These are phyloP conservation scores for Caenorhabditis sulstoni DNA, from an alignment of 2,888 invertebrate genomes.

Conservation along the genomic window DNA sequence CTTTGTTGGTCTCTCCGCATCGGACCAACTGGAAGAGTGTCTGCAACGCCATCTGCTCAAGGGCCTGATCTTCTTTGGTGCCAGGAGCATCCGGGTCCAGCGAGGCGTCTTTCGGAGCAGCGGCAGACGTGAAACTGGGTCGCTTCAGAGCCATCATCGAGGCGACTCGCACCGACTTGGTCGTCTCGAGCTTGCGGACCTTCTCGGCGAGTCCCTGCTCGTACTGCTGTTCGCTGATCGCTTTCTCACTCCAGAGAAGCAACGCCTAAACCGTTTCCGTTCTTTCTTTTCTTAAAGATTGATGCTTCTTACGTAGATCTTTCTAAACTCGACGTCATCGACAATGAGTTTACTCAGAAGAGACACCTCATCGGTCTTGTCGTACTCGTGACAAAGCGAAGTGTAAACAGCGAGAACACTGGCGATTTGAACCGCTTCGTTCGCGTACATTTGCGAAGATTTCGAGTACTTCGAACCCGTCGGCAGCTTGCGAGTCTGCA, in stretches of 20 bases:
- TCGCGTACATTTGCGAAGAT: conserved; percentile 48
- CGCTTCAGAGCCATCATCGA: conserved; percentile 51
- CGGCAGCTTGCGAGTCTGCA: conserved; percentile 47
- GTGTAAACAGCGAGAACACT: conserved; percentile 49
- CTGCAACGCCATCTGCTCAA: conserved; percentile 29
- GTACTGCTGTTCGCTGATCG: conserved; percentile 54
- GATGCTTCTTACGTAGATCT: conserved; percentile 50
- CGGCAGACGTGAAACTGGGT: conserved; percentile 20
- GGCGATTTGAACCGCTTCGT: conserved; percentile 59
- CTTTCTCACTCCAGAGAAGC: conserved; percentile 54
- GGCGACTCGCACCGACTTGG: conserved; percentile 16
- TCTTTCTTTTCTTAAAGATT: no score
- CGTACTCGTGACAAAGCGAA: conserved; percentile 48
- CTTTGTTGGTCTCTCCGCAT: conserved; percentile 51
- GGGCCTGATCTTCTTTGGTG: conserved; percentile 41
- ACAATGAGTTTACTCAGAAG: conserved; percentile 45
- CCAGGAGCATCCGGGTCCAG: conserved; percentile 48
- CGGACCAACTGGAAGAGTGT: conserved; percentile 41
- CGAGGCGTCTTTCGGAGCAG: conserved; percentile 42
- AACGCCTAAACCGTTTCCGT: conserved; percentile 34
- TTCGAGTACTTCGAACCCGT: conserved; percentile 25
- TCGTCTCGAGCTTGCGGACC: conserved; percentile 35
- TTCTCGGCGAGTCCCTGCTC: conserved; percentile 42
- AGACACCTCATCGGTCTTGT: conserved; percentile 31
- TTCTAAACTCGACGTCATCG: conserved; percentile 53